phyloP scores from a whole-genome alignment of 2,888 invertebrate species.

The Tuberolachnus salignus region DNA sequence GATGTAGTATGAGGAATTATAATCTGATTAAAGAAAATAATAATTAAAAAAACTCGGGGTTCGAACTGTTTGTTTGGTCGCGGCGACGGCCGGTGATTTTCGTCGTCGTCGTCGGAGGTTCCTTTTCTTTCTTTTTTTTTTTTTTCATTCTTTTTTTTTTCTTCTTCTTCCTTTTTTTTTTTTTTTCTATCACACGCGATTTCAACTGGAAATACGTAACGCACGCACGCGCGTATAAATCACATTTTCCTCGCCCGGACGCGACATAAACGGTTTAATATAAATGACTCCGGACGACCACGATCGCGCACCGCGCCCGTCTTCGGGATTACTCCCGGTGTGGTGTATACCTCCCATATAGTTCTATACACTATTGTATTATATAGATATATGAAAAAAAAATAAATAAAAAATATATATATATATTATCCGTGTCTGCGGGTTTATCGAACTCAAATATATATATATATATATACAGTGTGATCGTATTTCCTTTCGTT shows the following conservation, averaged over 20 bases:
- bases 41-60: no score
- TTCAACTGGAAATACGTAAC: neutral
- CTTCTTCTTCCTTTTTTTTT: neutral
- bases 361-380: no score
- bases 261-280: constrained; percentile 46
- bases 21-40: constrained; percentile 28
- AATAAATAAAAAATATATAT: no score
- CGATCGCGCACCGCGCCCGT: neutral
- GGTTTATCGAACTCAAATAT: neutral
- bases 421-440: no score
- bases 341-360: neutral
- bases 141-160: neutral
- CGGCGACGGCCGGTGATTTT: constrained; percentile 5
- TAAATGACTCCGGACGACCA: constrained; percentile 12
- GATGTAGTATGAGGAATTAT: constrained; percentile 16
- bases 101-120: constrained; percentile 1
- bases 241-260: constrained; percentile 25
- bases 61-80: no score
- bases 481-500: no score
- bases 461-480: neutral
- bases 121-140: no score
- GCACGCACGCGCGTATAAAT: constrained; percentile 22
- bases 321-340: neutral
- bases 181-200: constrained; percentile 37
- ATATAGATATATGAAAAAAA: neutral